A percentile compares a stretch with the other conserved stretches of the same genome.
These are phyloP conservation scores for Choreutis nemorana DNA, from an alignment of 2,888 invertebrate species.

Conservation along the genomic window DNA sequence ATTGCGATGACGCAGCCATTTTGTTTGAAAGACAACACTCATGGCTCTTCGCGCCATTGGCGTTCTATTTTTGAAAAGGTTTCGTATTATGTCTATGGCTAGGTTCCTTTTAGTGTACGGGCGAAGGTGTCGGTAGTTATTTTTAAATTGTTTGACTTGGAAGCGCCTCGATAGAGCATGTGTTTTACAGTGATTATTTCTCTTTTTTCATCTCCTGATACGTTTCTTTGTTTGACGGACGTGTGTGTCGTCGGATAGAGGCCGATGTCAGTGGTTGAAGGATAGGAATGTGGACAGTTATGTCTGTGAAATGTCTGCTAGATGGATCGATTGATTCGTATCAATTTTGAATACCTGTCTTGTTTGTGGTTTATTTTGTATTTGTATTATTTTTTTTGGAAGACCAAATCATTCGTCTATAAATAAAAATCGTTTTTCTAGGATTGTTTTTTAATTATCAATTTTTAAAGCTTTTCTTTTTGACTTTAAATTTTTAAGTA, in stretches of 20 bases:
- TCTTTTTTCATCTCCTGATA: slow-evolving; percentile 7
- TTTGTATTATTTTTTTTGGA: too few relatives aligned
- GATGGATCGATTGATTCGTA: too few relatives aligned
- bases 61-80: slow-evolving; percentile 14
- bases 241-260: slow-evolving; percentile 18
- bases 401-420: too few relatives aligned
- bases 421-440: too few relatives aligned
- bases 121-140: slow-evolving; percentile 1
- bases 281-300: too few relatives aligned
- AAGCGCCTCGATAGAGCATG: slow-evolving; percentile 1
- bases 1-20: slow-evolving; percentile 51
- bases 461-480: too few relatives aligned
- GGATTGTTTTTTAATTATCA: too few relatives aligned
- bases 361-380: too few relatives aligned
- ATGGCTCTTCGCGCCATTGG: slow-evolving; percentile 12
- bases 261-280: slow-evolving; percentile 12
- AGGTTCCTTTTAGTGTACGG: slow-evolving; percentile 15
- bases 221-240: slow-evolving; percentile 12
- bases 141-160: slow-evolving; percentile 6
- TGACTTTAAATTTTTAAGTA: too few relatives aligned
- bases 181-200: slow-evolving; percentile 4
- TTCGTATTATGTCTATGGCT: slow-evolving; percentile 20
- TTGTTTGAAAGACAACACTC: slow-evolving; percentile 21
- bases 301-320: too few relatives aligned
- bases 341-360: too few relatives aligned